Base-by-base conservation (phyloP, 2,888 invertebrate genomes). In the Rhaphigaster nebulosa region DNA sequence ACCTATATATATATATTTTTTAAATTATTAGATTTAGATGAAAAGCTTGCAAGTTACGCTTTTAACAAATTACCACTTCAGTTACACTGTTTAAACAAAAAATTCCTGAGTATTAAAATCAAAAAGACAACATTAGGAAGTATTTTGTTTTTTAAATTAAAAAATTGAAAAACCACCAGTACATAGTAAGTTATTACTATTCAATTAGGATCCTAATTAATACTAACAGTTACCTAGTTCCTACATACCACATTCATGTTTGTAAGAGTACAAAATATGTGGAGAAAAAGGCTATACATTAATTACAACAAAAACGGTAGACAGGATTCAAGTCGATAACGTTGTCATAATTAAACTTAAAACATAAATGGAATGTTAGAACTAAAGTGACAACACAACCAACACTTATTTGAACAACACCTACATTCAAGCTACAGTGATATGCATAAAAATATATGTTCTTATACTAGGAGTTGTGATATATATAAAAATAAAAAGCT, bases 381-480 rank as follows among this genome's bases (percentile, higher is more conserved):
- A 90, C 89, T 56, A 87, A 89, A 91, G 50, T 87, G 88, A 91
- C 90, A 91, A 91, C 90, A 90, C 76, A 90, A 91, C 91, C 91
- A 89, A 91, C 91, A 91, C 90, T 70, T 90, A 91, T 91, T 90
- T 87, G 88, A 89, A 91, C 88, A 91, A 91, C 88, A 88, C 84
- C 88, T 91, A 87, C 65, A 65, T 90, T 90, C 87, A 91, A 92
- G 91, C 91, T 92, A 92, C 91, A 90, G 91, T 92, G 92, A 92
- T 92, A 92, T 92, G 92, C 92, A 92, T 92, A 92, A 92, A 92
- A 92, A 92, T 92, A 92, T 92, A 92, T 92, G 91, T 91, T 90
- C 91, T 91, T 92, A 92, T 90, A 91, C 91, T 92, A 91, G 91
- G 90, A 92, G 90, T 91, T 91, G 91, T 91, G 91, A 91, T 91